Evolutionary conservation across 2,797 vertebrate species (phyloP), one percentile per base, ranked within the genome.

Genomic region (Lithobates sylvaticus): DNA sequence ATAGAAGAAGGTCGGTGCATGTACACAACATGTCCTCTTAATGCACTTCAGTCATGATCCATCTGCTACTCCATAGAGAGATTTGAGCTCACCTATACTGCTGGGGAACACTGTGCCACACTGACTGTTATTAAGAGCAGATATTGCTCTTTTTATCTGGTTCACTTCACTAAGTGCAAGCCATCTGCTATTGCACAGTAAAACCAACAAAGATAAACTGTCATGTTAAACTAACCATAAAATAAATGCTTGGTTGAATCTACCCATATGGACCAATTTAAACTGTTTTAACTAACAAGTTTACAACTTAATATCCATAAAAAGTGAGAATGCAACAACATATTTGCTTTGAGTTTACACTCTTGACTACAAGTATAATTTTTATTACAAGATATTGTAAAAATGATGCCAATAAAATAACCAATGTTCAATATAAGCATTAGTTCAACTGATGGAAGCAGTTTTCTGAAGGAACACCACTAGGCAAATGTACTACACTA

Each of bases 141-240:
- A 90, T 90, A 92, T 89, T 90, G 91, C 89, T 92, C 88, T 90
- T 93, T 90, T 88, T 78, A 78, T 91, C 88, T 91, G 93, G 91
- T 89, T 95, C 94, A 94, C 76, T 94, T 92, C 92, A 90, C 94
- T 94, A 95, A 95, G 93, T 94, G 93, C 92, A 91, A 91, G 73
- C 92, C 94, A 95, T 94, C 94, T 95, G 95, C 84, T 91, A 90
- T 89, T 83, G 69, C 23, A 82, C 0, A 87, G 42, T 77, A 91
- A 91, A 92, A 81, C 68, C 89, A 89, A 91, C 5, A 89, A 58
- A 32, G 69, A 88, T 1, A 87, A 91, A 0, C 69, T 77, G 42
- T 71, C 87, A 79, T 84, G 90, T 89, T 88, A 85, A 77, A 89
- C 71, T 81, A 89, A 89, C 82, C 69, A 72, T 58, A 90, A 89